These are phyloP conservation scores for Carterocephalus palaemon DNA, from an alignment of 2,888 invertebrate genomes.

Conservation along the genomic window DNA sequence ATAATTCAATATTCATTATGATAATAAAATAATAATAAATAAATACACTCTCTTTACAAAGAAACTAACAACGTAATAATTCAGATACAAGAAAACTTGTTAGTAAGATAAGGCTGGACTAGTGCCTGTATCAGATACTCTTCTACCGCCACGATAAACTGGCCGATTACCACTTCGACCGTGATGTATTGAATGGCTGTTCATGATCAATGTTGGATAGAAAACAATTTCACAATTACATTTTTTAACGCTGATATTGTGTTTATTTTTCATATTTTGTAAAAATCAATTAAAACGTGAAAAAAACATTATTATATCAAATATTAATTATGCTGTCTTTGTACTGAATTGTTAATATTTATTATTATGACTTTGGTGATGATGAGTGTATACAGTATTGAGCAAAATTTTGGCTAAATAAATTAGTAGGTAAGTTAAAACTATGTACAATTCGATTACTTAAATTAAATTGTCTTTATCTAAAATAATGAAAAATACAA, in stretches of 20 bases:
- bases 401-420: slow-evolving; percentile 78
- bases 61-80: slow-evolving; percentile 33
- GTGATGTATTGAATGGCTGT: slow-evolving; percentile 19
- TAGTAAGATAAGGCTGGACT: slow-evolving; percentile 54
- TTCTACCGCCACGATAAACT: slow-evolving; percentile 31
- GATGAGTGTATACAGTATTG: slow-evolving; percentile 75
- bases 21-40: slow-evolving; percentile 28
- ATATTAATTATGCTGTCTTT: slow-evolving; percentile 65
- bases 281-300: too few species aligned
- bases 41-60: slow-evolving; percentile 33
- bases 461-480: slow-evolving; percentile 72
- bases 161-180: slow-evolving; percentile 33
- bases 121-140: slow-evolving; percentile 43
- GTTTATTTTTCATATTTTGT: not conserved
- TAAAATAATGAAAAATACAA: slow-evolving; percentile 57
- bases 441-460: slow-evolving; percentile 61
- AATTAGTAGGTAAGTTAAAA: slow-evolving; percentile 61
- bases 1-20: slow-evolving; percentile 7
- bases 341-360: slow-evolving; percentile 70
- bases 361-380: slow-evolving; percentile 78
- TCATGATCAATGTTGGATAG: slow-evolving; percentile 10
- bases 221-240: too few species aligned
- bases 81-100: slow-evolving; percentile 36
- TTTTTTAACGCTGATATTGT: not conserved
- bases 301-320: not conserved